These are phyloP conservation scores for Zaprionus obscuricornis DNA, from an alignment of 2,888 invertebrate species.

Conservation along the genomic window DNA sequence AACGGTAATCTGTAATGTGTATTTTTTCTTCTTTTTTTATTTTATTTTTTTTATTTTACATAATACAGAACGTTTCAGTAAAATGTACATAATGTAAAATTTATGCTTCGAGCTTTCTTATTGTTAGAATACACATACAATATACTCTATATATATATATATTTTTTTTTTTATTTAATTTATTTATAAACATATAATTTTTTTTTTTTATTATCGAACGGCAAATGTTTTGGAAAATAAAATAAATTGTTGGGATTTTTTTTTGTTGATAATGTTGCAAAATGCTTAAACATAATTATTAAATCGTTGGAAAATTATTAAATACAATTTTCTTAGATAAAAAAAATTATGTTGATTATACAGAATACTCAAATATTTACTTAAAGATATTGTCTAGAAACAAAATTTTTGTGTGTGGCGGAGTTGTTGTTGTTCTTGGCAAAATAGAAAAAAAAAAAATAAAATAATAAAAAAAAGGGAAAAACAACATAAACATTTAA, in stretches of 20 bases:
- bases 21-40: too few species aligned
- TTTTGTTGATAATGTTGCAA: too few species aligned
- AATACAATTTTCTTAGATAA: slow-evolving; percentile 29
- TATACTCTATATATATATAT: slow-evolving; percentile 38
- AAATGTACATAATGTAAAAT: slow-evolving; percentile 56
- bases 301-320: slow-evolving; percentile 10
- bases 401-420: too few species aligned
- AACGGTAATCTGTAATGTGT: slow-evolving; percentile 62
- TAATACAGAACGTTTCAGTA: slow-evolving; percentile 67
- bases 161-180: slow-evolving; percentile 43
- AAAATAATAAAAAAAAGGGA: too few species aligned
- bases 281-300: too few species aligned
- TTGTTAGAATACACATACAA: slow-evolving; percentile 69
- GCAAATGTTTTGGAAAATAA: slow-evolving; percentile 35
- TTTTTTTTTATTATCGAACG: slow-evolving; percentile 55
- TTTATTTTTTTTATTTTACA: too few species aligned
- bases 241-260: slow-evolving; percentile 26
- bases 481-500: too few species aligned
- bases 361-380: slow-evolving; percentile 65
- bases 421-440: slow-evolving; percentile 41
- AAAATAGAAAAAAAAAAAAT: slow-evolving; percentile 31
- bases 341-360: slow-evolving; percentile 53
- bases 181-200: slow-evolving; percentile 65
- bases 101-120: slow-evolving; percentile 72
- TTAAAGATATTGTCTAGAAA: slow-evolving; percentile 66